Evolutionary conservation across 2,113 vertebrate genomes (phyloP).

Genomic region (pig (Sus scrofa)): T2T-Sscrofa CM000814.6:139947001-139947500

Average conservation of each 20-base stretch:
- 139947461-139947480: neutral
- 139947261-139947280: neutral
- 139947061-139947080: slow-evolving; percentile 65
- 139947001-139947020: neutral
- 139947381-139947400: neutral
- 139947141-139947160: neutral
- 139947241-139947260: neutral
- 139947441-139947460: neutral
- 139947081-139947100: slow-evolving; percentile 40
- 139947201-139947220: neutral
- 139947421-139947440: neutral
- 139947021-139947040: slow-evolving; percentile 26
- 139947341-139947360: neutral
- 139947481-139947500: neutral
- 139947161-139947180: neutral
- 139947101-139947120: slow-evolving; percentile 13
- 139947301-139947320: fast-evolving
- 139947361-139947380: fast-evolving
- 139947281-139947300: fast-evolving
- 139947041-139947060: neutral
- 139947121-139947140: neutral
- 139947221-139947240: neutral
- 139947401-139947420: neutral
- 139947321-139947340: neutral
- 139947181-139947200: neutral